phyloP scores from a whole-genome alignment of 2,797 vertebrate species.

The Cottoperca gobio region DNA sequence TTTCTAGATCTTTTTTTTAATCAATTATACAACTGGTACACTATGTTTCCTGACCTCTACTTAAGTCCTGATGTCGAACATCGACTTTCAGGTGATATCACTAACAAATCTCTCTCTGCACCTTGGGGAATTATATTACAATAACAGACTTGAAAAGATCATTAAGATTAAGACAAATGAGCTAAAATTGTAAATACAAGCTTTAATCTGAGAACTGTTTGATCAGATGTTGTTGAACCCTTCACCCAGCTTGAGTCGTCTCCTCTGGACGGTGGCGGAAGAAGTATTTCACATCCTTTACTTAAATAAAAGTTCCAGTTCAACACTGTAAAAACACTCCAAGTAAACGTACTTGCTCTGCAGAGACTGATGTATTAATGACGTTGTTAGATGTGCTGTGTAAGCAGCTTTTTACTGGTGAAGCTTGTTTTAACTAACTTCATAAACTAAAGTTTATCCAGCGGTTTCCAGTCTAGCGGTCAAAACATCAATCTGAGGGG shows the following conservation, averaged over 20 bases:
- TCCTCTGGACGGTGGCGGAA: background rate
- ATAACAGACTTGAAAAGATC: too few species aligned
- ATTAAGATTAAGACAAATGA: too few species aligned
- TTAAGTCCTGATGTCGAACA: background rate
- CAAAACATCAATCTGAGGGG: background rate
- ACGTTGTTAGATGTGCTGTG: too few species aligned
- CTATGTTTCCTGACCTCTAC: conserved; percentile 41
- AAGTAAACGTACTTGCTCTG: too few species aligned
- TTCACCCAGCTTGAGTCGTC: too few species aligned
- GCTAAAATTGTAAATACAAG: too few species aligned
- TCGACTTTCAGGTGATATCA: background rate
- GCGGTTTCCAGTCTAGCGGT: background rate
- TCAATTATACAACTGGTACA: conserved; percentile 27
- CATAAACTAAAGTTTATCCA: background rate
- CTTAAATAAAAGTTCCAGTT: too few species aligned
- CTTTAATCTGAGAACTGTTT: background rate
- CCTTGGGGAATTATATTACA: background rate
- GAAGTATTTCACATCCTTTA: too few species aligned
- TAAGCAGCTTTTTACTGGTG: background rate
- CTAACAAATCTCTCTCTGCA: background rate
- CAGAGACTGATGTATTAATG: background rate
- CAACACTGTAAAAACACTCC: too few species aligned
- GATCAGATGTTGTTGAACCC: background rate
- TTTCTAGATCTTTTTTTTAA: conserved; percentile 24
- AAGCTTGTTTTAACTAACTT: background rate